Base-by-base conservation (phyloP, 2,888 invertebrate genomes). In the Corbicula japonica region DNA sequence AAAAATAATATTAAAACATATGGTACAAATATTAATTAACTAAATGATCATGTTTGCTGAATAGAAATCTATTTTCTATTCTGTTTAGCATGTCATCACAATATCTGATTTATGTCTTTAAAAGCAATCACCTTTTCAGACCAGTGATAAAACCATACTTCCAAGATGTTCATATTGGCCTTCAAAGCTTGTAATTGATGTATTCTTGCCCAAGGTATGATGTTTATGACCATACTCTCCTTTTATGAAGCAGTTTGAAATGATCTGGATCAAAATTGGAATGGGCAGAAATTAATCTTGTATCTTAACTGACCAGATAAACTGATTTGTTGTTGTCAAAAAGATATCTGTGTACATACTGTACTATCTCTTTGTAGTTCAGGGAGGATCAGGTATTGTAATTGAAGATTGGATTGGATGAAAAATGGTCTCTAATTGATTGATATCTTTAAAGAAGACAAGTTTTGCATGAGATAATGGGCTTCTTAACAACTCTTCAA, bases 241-340 rank as follows among this genome's bases (percentile, higher is more conserved):
- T 70, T 60, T 74, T 38, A 44, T 60, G 74, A 61, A 23, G n/a
- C 32, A 26, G 30, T 68, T 44, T 18, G 34, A 52, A 61, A 52
- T 68, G 66, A 74, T 74, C 34, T 48, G 48, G 60, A 50, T 50
- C 68, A 28, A n/a, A 21, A 60, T 60, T 50, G 34, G 50, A 50
- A 48, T 30, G 38, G 52, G 38, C 60, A 58, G 74, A 68, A 61
- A 68, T 66, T 61, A 61, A 68, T 68, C 74, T 68, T 68, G 54
- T 66, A 66, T 66, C 66, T 66, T 52, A 5, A 48, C 48, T 73
- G 73, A 73, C 56, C 58, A 73, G 73, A 65, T 73, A 73, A 38
- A 28, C 15, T 56, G 41, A 68, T 68, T 56, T 68, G 58, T n/a
- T n/a, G n/a, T n/a, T n/a, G n/a, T n/a, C n/a, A n/a, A n/a, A n/a